phyloP scores from a whole-genome alignment of 2,888 invertebrate species.

The Phasia obesa region DNA sequence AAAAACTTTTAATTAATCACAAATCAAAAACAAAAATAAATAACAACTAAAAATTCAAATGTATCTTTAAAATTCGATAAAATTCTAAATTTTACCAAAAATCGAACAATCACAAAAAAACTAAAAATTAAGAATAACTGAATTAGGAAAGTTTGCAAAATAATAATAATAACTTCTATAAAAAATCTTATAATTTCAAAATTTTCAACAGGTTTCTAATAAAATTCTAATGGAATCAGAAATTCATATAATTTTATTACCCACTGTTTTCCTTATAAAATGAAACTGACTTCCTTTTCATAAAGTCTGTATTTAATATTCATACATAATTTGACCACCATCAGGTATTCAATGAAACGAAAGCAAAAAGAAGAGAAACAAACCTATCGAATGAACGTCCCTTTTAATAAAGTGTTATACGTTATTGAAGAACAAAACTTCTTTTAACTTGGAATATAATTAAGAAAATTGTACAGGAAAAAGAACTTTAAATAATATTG shows the following conservation, averaged over 20 bases:
- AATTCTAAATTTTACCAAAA: too few relatives aligned
- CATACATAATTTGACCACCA: conserved; percentile 47
- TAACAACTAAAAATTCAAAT: too few relatives aligned
- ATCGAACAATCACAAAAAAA: too few relatives aligned
- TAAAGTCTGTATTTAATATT: conserved; percentile 42
- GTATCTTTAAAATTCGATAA: too few relatives aligned
- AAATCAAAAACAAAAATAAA: too few relatives aligned
- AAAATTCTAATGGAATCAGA: not conserved
- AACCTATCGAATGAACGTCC: conserved; percentile 7
- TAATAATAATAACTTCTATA: too few relatives aligned
- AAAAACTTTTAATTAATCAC: too few relatives aligned
- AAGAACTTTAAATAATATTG: conserved; percentile 34
- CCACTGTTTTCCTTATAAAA: conserved; percentile 13
- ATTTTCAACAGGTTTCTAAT: not conserved
- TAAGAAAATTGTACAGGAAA: conserved; percentile 61
- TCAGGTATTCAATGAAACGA: conserved; percentile 35
- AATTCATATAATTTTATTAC: not conserved
- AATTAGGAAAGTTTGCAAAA: too few relatives aligned
- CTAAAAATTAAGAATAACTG: too few relatives aligned
- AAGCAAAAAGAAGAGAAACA: not conserved
- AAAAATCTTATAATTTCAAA: too few relatives aligned
- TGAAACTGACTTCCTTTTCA: conserved; percentile 47
- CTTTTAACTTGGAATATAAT: conserved; percentile 61
- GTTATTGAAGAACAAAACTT: conserved; percentile 36
- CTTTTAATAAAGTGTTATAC: conserved; percentile 55